Percentiles rank a stretch among this genome's conserved stretches.
Evolutionary conservation across 92 coral and sea anemone species (phyloP).

Genomic region (Nematostella vectensis): DNA sequence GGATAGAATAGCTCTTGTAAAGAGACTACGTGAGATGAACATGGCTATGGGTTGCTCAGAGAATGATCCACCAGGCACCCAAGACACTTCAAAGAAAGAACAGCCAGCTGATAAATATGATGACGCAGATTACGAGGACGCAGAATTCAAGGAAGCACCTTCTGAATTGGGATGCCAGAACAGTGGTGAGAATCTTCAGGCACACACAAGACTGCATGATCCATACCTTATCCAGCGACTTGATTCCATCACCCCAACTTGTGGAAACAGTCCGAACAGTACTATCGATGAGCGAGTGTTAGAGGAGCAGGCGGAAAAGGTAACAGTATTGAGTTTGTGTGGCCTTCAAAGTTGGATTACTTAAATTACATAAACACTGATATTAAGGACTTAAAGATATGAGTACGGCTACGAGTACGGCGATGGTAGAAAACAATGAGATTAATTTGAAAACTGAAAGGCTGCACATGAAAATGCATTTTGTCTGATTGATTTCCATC

Average conservation of each 20-base stretch:
- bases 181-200: constrained; percentile 28
- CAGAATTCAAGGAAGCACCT: constrained; percentile 15
- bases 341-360: no score
- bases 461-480: no score
- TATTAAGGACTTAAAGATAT: no score
- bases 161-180: constrained; percentile 28
- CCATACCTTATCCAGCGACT: constrained; percentile 28
- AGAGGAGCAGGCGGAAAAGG: constrained; percentile 58
- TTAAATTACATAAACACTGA: no score
- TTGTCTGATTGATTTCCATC: no score
- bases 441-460: no score
- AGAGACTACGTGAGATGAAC: constrained; percentile 60
- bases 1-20: constrained; percentile 66
- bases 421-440: no score
- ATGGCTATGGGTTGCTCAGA: no score
- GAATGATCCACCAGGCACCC: background rate
- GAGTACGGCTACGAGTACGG: no score
- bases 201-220: constrained; percentile 20
- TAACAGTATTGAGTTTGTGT: no score
- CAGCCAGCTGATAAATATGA: constrained; percentile 41
- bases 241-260: constrained; percentile 39
- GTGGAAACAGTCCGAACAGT: constrained; percentile 61
- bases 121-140: constrained; percentile 39
- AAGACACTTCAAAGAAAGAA: constrained; percentile 18
- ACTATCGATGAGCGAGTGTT: constrained; percentile 55